phyloP scores from a whole-genome alignment of 2,888 invertebrate species.

The Ditula angustiorana region DNA sequence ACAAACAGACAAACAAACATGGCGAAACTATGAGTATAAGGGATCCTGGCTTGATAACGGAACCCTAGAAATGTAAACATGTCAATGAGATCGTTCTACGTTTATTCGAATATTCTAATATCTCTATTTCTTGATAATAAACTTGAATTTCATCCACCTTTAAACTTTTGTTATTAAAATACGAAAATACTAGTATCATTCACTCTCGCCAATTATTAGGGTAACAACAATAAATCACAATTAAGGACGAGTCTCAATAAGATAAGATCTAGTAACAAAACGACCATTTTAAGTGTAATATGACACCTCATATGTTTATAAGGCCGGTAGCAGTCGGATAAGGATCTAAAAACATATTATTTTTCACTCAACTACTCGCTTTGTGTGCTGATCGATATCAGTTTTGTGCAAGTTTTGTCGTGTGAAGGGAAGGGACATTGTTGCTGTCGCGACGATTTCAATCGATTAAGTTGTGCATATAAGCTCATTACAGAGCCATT shows the following conservation, averaged over 20 bases:
- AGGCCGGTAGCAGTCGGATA: constrained; percentile 41
- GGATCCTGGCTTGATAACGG: too few species aligned
- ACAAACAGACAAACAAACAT: too few species aligned
- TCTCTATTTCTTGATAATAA: too few species aligned
- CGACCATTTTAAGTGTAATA: constrained; percentile 35
- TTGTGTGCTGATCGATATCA: constrained; percentile 37
- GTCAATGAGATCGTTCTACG: too few species aligned
- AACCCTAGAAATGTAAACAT: too few species aligned
- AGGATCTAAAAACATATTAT: constrained; percentile 45
- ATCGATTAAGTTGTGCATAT: constrained; percentile 27
- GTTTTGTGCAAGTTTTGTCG: constrained; percentile 33
- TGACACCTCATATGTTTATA: constrained; percentile 39
- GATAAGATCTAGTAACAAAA: constrained; percentile 36
- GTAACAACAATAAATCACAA: constrained; percentile 38
- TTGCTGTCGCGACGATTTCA: constrained; percentile 8
- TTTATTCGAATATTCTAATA: too few species aligned
- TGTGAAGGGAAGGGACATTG: constrained; percentile 20
- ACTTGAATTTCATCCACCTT: background rate
- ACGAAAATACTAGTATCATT: constrained; percentile 30
- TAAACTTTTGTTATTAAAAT: constrained; percentile 5
- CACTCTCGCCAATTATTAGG: constrained; percentile 35
- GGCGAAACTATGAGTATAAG: too few species aligned
- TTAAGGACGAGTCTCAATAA: constrained; percentile 31
- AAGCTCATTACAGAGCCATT: constrained; percentile 13
- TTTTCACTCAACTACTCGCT: constrained; percentile 44